Evolutionary conservation across 2,888 invertebrate genomes (phyloP).

Genomic region (Eucera pruinosa): DNA sequence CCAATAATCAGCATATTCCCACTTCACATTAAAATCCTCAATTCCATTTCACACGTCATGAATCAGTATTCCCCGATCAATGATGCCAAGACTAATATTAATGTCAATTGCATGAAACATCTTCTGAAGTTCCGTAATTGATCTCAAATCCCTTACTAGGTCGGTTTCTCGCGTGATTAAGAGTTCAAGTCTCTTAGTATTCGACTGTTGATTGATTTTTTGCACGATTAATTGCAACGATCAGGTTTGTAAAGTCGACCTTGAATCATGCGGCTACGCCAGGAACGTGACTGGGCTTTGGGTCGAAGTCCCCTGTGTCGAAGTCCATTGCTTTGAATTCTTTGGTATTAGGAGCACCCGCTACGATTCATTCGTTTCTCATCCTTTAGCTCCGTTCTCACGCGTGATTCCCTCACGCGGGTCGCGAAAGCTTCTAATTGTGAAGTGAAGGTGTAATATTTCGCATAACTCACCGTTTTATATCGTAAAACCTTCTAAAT

Average conservation of each 20-base stretch:
- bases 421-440: background rate
- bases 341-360: conserved; percentile 51
- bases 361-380: background rate
- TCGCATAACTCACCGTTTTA: no score
- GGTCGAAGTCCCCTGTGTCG: conserved; percentile 31
- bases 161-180: conserved; percentile 21
- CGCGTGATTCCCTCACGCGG: no score
- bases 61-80: background rate
- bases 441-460: background rate
- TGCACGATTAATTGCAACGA: conserved; percentile 65
- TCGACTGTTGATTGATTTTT: conserved; percentile 36
- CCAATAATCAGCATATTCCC: no score
- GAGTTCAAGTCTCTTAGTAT: conserved; percentile 46
- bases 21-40: no score
- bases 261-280: conserved; percentile 61
- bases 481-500: background rate
- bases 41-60: no score
- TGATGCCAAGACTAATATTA: background rate
- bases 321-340: conserved; percentile 61
- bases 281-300: conserved; percentile 51
- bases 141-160: background rate
- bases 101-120: conserved; percentile 6
- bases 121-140: conserved; percentile 4
- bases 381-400: background rate
- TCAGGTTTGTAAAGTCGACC: conserved; percentile 75